phyloP scores from a whole-genome alignment of 2,888 invertebrate genomes.

The Epinotia bilunana region DNA sequence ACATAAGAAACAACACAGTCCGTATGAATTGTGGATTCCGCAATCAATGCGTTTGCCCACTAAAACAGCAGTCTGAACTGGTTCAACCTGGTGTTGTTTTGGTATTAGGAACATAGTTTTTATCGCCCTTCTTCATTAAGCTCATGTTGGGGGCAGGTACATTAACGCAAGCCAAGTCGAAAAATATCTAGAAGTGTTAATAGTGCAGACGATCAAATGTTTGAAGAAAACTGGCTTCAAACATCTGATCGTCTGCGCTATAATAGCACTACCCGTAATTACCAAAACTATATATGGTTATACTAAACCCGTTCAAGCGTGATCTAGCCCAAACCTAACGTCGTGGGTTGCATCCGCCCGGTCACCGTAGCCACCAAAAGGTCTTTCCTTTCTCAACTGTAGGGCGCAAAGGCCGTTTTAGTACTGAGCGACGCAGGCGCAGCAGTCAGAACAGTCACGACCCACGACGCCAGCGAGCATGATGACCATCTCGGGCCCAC shows the following conservation, averaged over 20 bases:
- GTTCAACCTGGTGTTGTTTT: neutral
- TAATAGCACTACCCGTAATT: neutral
- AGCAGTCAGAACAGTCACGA: slow-evolving; percentile 38
- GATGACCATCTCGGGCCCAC: slow-evolving; percentile 37
- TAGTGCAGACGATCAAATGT: too few species aligned
- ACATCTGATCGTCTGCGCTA: neutral
- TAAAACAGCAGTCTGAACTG: neutral
- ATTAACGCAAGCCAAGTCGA: neutral
- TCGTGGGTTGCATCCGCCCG: slow-evolving; percentile 42
- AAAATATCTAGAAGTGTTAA: neutral
- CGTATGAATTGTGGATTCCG: neutral
- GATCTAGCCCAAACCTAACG: slow-evolving; percentile 31
- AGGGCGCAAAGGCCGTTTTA: neutral
- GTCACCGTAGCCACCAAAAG: neutral
- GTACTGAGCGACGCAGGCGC: slow-evolving; percentile 17
- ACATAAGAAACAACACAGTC: neutral
- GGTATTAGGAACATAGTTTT: too few species aligned
- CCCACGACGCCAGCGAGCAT: slow-evolving; percentile 44
- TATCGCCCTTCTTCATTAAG: too few species aligned
- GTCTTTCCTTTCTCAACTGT: neutral
- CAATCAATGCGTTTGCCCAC: neutral
- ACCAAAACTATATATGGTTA: slow-evolving; percentile 14
- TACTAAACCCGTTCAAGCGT: slow-evolving; percentile 29
- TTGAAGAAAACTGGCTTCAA: too few species aligned
- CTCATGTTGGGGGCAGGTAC: too few species aligned